Evolutionary conservation across 2,888 invertebrate genomes (phyloP).

Genomic region (Graphium colonna): DNA sequence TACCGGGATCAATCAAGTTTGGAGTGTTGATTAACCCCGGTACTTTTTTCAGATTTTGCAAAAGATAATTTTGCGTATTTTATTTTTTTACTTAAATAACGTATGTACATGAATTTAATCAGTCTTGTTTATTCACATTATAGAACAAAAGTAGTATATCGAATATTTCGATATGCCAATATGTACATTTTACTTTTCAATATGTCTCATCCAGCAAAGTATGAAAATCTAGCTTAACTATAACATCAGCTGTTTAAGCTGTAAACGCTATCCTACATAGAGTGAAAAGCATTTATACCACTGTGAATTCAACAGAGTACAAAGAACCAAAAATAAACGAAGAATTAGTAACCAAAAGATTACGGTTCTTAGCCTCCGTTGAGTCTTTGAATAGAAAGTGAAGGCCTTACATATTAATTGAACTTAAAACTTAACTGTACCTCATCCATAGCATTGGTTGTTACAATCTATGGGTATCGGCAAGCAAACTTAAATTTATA

Average conservation of each 20-base stretch:
- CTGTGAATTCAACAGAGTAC: slow-evolving; percentile 6
- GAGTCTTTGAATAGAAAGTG: neutral
- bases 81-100: neutral
- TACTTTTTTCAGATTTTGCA: too few relatives aligned
- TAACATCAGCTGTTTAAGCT: slow-evolving; percentile 4
- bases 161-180: too few relatives aligned
- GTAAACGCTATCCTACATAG: neutral
- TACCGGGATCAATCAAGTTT: too few relatives aligned
- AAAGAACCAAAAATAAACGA: slow-evolving; percentile 19
- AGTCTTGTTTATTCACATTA: slow-evolving; percentile 9
- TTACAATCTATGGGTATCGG: neutral
- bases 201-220: neutral
- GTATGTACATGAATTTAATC: neutral
- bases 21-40: too few relatives aligned
- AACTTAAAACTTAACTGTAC: slow-evolving; percentile 9
- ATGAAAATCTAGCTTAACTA: slow-evolving; percentile 16
- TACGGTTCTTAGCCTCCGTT: slow-evolving; percentile 16
- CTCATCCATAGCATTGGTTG: neutral
- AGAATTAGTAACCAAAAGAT: too few relatives aligned
- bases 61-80: neutral
- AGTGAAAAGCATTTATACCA: slow-evolving; percentile 12
- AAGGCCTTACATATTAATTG: neutral
- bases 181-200: neutral
- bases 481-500: slow-evolving; percentile 24
- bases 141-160: neutral